phyloP scores from a whole-genome alignment of 2,888 invertebrate genomes.

The Andrena haemorrhoa region DNA sequence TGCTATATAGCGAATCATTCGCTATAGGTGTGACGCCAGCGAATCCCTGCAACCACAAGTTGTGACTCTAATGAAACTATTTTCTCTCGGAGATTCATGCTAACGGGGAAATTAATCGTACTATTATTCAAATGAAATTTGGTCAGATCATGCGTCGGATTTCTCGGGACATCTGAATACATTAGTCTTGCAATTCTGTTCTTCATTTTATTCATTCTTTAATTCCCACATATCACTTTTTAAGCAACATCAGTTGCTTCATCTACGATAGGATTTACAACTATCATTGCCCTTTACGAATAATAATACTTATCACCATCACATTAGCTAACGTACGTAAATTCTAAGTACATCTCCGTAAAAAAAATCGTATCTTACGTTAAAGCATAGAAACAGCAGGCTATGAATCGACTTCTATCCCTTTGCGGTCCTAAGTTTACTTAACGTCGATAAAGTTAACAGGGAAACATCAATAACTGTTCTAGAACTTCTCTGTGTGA shows the following conservation, averaged over 20 bases:
- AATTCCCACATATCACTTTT: no score
- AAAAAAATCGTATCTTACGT: background rate
- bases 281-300: background rate
- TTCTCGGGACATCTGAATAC: background rate
- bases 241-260: no score
- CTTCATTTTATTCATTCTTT: no score
- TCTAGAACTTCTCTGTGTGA: background rate
- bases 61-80: background rate
- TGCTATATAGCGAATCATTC: slow-evolving; percentile 54
- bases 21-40: slow-evolving; percentile 13
- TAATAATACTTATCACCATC: slow-evolving; percentile 17
- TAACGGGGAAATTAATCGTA: background rate
- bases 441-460: slow-evolving; percentile 21
- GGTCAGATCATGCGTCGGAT: background rate
- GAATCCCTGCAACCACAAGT: background rate
- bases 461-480: background rate
- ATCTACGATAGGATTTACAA: background rate
- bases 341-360: no score
- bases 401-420: background rate
- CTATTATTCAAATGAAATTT: background rate
- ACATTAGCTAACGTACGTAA: background rate
- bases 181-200: no score
- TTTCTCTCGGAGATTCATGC: background rate
- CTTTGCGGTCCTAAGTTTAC: background rate
- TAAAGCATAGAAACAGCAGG: background rate